Percentiles rank a stretch among this genome's conserved stretches.
Evolutionary conservation across 35 echinoderm and acorn worm genomes (phyloP).

Genomic region (Hemicentrotus pulcherrimus): DNA sequence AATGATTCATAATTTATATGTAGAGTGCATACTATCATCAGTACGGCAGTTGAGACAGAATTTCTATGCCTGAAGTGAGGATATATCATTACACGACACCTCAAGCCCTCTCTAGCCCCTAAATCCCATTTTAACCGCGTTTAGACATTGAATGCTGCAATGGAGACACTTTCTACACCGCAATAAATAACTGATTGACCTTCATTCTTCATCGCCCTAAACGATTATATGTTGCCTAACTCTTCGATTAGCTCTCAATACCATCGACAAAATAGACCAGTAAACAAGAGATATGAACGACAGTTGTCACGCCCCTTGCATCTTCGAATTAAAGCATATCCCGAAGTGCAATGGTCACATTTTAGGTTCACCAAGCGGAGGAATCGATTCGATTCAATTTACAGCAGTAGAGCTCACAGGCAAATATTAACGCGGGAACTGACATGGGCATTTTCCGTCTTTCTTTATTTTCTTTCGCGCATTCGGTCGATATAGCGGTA

Average conservation of each 20-base stretch:
- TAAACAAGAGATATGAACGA: not conserved
- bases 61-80: not conserved
- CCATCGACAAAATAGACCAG: not conserved
- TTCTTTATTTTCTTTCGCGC: conserved; percentile 14
- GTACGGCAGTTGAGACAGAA: not conserved
- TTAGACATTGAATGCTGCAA: not conserved
- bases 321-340: not conserved
- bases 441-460: conserved; percentile 17
- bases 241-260: too few species aligned
- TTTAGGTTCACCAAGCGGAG: not conserved
- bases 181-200: not conserved
- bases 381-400: conserved; percentile 10
- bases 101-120: not conserved
- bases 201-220: not conserved
- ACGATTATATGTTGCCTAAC: not conserved
- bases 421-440: conserved; percentile 44
- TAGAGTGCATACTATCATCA: not conserved
- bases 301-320: not conserved
- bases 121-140: not conserved
- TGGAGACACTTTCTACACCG: not conserved
- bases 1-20: not conserved
- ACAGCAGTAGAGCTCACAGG: conserved; percentile 17
- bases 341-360: not conserved
- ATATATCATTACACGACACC: not conserved
- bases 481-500: not conserved